These are phyloP conservation scores for Venusia cambrica DNA, from an alignment of 2,888 invertebrate genomes.

Conservation along the genomic window DNA sequence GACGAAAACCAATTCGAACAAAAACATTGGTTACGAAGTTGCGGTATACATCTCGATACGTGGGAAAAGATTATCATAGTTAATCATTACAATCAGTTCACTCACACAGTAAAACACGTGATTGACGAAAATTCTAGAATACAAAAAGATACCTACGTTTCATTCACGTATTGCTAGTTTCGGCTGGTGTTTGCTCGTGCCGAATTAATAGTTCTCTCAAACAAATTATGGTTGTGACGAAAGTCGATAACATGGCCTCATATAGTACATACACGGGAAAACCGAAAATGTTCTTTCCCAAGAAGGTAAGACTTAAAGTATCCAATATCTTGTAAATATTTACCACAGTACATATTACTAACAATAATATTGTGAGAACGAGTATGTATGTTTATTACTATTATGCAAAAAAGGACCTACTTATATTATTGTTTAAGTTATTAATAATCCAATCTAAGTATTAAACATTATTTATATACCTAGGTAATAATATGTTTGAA, in stretches of 20 bases:
- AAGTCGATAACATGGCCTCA: constrained; percentile 77
- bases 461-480: no score
- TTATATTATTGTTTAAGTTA: no score
- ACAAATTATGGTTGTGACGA: constrained; percentile 77
- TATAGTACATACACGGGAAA: constrained; percentile 75
- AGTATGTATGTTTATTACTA: no score
- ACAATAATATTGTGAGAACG: no score
- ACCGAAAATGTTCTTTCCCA: constrained; percentile 77
- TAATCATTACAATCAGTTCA: constrained; percentile 52
- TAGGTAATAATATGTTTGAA: no score
- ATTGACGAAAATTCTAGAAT: constrained; percentile 72
- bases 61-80: constrained; percentile 49
- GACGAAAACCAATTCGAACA: constrained; percentile 62
- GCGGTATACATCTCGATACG: constrained; percentile 50
- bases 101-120: constrained; percentile 55
- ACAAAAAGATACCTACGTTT: constrained; percentile 46
- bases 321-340: no score
- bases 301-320: constrained; percentile 66
- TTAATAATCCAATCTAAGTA: no score
- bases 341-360: no score
- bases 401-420: no score
- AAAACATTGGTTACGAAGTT: constrained; percentile 60
- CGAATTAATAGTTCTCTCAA: constrained; percentile 57
- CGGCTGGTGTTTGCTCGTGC: constrained; percentile 57
- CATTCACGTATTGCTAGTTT: constrained; percentile 45